Evolutionary conservation across 2,888 invertebrate genomes (phyloP), one percentile per base, ranked within the genome.

Genomic region (Amphiduros pacificus): DNA sequence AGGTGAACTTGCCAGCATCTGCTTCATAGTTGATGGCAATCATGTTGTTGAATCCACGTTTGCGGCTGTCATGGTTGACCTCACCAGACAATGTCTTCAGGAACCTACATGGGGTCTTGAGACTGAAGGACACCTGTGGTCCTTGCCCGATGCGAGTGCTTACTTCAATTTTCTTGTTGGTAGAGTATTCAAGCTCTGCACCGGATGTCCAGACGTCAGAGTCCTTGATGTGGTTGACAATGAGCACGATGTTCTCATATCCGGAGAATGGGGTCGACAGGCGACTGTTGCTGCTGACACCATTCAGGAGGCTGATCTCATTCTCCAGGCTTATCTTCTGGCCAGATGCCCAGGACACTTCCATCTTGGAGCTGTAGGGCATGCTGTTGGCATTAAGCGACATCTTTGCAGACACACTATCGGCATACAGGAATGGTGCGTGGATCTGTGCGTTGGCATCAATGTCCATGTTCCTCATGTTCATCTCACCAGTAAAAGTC

Each of bases 141-240:
- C n/a, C n/a, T n/a, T n/a, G n/a, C n/a, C n/a, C n/a, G n/a, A n/a
- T n/a, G n/a, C n/a, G n/a, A n/a, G n/a, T n/a, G n/a, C 54, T 54
- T 11, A 54, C 24, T 14, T 31, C 17, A 22, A 54, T 54, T 17
- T 5, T 11, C 24, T 54, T 54, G 32, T 54, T 54, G 36, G 54
- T 31, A n/a, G 54, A 31, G 22, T 54, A 54, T 14, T 2, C 4
- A 22, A 36, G 32, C n/a, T 36, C 32, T 5, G 36, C n/a, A 24
- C 32, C 31, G 54, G 32, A 32, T 31, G 24, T 36, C 24, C 36
- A 54, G 20, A n/a, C n/a, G n/a, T n/a, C n/a, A n/a, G n/a, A n/a
- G n/a, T n/a, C n/a, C n/a, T n/a, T n/a, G n/a, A n/a, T 54, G 32
- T 54, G 54, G 54, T 36, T 54, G n/a, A 54, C 32, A 31, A 32